Evolutionary conservation across 2,888 invertebrate species (phyloP).

Genomic region (Amiota mariae): DNA sequence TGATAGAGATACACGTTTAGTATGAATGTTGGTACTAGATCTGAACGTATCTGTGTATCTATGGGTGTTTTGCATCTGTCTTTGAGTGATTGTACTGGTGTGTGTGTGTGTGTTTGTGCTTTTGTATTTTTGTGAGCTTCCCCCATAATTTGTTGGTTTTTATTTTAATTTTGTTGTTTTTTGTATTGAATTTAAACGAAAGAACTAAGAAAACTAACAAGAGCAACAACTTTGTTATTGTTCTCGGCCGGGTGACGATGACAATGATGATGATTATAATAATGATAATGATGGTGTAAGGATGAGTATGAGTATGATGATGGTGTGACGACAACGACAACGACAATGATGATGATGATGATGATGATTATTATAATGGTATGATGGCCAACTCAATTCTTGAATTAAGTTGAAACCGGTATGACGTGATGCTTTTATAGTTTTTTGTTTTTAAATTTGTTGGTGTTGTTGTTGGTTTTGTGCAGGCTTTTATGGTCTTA

Average conservation of each 20-base stretch:
- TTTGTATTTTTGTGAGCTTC: slow-evolving; percentile 55
- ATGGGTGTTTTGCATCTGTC: neutral
- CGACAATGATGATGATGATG: too few species aligned
- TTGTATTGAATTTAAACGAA: slow-evolving; percentile 32
- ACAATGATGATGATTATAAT: slow-evolving; percentile 41
- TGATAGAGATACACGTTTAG: neutral
- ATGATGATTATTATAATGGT: slow-evolving; percentile 35
- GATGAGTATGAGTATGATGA: too few species aligned
- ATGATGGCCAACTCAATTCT: slow-evolving; percentile 45
- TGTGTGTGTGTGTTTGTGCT: slow-evolving; percentile 40
- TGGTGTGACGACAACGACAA: slow-evolving; percentile 26
- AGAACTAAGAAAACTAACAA: slow-evolving; percentile 16
- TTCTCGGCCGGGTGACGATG: slow-evolving; percentile 15
- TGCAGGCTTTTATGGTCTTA: slow-evolving; percentile 15
- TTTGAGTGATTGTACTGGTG: slow-evolving; percentile 26
- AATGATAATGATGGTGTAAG: slow-evolving; percentile 32
- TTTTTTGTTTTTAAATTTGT: slow-evolving; percentile 31
- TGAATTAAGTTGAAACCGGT: slow-evolving; percentile 55
- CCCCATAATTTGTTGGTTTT: slow-evolving; percentile 50
- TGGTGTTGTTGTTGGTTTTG: slow-evolving; percentile 32
- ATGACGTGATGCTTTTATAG: slow-evolving; percentile 56
- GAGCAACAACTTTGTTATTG: slow-evolving; percentile 11
- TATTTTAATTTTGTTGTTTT: slow-evolving; percentile 3
- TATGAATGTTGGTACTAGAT: slow-evolving; percentile 51
- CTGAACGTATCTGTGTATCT: slow-evolving; percentile 1